Evolutionary conservation across 92 coral and sea anemone genomes (phyloP), one percentile per base, ranked within the genome.

Genomic region (Diadumene lineata): DNA sequence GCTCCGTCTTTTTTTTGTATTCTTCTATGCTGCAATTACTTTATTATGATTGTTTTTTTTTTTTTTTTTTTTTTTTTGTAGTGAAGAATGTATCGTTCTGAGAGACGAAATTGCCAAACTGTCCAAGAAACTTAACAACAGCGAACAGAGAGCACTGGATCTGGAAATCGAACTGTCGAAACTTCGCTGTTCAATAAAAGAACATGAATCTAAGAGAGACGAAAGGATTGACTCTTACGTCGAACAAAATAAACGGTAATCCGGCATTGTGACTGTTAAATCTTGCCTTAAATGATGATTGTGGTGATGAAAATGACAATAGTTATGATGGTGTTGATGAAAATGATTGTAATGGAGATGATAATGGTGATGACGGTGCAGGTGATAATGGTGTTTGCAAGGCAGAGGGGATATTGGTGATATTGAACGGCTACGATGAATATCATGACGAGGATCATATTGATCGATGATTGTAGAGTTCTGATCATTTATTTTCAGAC

Each of bases 401-500:
- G n/a, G n/a, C n/a, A n/a, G n/a, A n/a, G n/a, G n/a, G n/a, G n/a
- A n/a, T n/a, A n/a, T 13, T 38, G 48, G 13, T 38, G 48, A 38
- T 38, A 38, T 4, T 13, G 48, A 64, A 3, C 69, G 38, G n/a
- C n/a, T n/a, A n/a, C n/a, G n/a, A n/a, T n/a, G n/a, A n/a, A n/a
- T n/a, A n/a, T n/a, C n/a, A 25, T 61, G 18, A 61, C 11, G 10
- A 13, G 16, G 31, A 61, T 25, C 18, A n/a, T 25, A 18, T 10
- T 57, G 23, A 7, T 18, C 9, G 28, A 10, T 10, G 67, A 31
- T 34, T 2, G 1, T 7, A 67, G 24, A 17, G 31, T 67, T 34
- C 72, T 31, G 11, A 27, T 68, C n/a, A 8, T 43, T 1, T 68
- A 17, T 66, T 55, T 38, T 30, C 86, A 94, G 98, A 79, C 76